Evolutionary conservation across 2,113 vertebrate genomes (phyloP).

Genomic region (Barbus barbus): DNA sequence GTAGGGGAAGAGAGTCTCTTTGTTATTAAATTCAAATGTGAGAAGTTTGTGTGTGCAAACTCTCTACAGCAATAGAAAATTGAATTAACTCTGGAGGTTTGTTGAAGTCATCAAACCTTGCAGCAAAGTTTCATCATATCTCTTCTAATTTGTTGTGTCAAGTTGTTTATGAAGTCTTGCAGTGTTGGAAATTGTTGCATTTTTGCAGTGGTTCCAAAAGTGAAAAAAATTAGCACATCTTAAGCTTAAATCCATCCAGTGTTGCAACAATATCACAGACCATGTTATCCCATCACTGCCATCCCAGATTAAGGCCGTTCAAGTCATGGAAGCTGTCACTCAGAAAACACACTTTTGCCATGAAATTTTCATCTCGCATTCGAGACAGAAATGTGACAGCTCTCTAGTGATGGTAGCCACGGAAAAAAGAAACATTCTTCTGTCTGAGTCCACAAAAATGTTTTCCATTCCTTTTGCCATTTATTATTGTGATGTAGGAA

Average conservation of each 20-base stretch:
- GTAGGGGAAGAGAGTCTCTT: too few relatives aligned
- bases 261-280: not conserved
- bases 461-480: not conserved
- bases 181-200: not conserved
- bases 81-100: not conserved
- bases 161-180: not conserved
- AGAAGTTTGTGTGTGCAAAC: not conserved
- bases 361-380: not conserved
- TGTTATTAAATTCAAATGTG: not conserved
- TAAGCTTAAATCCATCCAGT: not conserved
- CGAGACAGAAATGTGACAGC: not conserved
- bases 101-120: not conserved
- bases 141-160: not conserved
- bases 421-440: not conserved
- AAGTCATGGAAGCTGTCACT: conserved; percentile 2
- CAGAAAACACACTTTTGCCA: not conserved
- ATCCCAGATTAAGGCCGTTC: not conserved
- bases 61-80: not conserved
- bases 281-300: not conserved
- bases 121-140: not conserved
- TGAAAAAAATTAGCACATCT: not conserved
- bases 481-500: not conserved
- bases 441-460: not conserved
- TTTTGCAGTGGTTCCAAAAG: not conserved
- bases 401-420: not conserved